A percentile compares a stretch with the other conserved stretches of the same genome.
Conservation (phyloP, 2,113 vertebrate species). For the Tinamus guttatus region DNA sequence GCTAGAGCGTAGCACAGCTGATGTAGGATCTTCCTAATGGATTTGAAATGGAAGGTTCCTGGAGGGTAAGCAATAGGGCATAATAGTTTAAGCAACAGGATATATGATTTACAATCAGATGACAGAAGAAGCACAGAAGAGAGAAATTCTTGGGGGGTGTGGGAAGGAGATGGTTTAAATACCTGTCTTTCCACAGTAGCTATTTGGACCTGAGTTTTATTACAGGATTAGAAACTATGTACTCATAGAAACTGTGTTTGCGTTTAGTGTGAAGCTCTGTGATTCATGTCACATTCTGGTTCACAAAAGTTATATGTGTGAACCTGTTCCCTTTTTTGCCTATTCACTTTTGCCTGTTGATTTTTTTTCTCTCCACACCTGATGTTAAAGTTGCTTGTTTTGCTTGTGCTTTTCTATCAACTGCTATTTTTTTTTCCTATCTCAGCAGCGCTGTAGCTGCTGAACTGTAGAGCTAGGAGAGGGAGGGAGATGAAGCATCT, state of each 20-base stretch:
- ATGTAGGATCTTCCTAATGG: not conserved
- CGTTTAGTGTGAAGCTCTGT: not conserved
- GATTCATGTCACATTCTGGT: not conserved
- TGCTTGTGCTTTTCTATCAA: not conserved
- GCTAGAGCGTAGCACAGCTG: not conserved
- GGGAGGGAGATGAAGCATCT: not conserved
- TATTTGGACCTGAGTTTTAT: constrained; percentile 10
- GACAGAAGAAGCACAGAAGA: not conserved
- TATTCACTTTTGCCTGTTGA: not conserved
- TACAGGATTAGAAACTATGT: not conserved
- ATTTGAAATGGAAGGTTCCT: not conserved
- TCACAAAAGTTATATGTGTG: not conserved
- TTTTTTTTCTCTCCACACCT: not conserved
- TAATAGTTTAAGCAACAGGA: not conserved
- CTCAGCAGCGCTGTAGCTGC: not conserved
- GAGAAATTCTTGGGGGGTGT: not conserved
- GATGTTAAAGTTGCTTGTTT: not conserved
- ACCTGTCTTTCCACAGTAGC: not conserved
- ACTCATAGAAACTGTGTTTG: not conserved
- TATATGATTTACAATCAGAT: not conserved
- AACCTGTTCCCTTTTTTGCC: not conserved
- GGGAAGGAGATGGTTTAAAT: not conserved
- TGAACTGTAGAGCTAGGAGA: not conserved
- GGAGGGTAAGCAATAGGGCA: not conserved
- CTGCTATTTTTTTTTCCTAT: not conserved